Conservation (phyloP, 2,113 vertebrate genomes). For the Gadus macrocephalus region DNA sequence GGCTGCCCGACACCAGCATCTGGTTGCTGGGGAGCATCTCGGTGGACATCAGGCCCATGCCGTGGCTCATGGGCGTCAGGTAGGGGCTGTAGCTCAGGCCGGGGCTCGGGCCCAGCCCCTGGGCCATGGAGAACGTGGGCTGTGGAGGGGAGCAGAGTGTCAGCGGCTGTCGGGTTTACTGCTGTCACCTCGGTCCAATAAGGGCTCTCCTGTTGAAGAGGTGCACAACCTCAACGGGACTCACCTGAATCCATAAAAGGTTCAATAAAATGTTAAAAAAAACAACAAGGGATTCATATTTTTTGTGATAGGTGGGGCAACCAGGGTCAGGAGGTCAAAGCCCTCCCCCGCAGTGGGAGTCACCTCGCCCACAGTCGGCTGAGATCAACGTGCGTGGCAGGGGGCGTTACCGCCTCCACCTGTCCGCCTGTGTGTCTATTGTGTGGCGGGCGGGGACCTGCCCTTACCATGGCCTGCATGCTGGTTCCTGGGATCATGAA, state of each 20-base stretch:
- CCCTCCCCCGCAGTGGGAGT: no score
- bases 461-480: conserved; percentile 84
- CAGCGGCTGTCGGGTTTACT: neutral
- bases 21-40: conserved; percentile 85
- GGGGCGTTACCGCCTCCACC: no score
- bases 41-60: conserved; percentile 88
- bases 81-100: conserved; percentile 91
- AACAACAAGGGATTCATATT: no score
- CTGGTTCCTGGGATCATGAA: conserved; percentile 91
- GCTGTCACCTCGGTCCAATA: neutral
- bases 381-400: no score
- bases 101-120: conserved; percentile 84
- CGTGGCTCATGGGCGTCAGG: conserved; percentile 83
- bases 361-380: no score
- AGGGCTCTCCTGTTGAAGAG: no score
- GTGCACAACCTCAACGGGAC: no score
- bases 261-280: no score
- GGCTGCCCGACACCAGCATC: conserved; percentile 86
- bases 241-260: no score
- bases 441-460: neutral
- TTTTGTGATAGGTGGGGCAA: no score
- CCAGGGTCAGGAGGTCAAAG: neutral
- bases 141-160: conserved; percentile 56
- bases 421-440: no score
- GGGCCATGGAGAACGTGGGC: conserved; percentile 82